Percentiles rank a stretch among this genome's conserved stretches.
These are phyloP conservation scores for Butorides virescens DNA, from an alignment of 2,113 vertebrate species.

Conservation along the genomic window DNA sequence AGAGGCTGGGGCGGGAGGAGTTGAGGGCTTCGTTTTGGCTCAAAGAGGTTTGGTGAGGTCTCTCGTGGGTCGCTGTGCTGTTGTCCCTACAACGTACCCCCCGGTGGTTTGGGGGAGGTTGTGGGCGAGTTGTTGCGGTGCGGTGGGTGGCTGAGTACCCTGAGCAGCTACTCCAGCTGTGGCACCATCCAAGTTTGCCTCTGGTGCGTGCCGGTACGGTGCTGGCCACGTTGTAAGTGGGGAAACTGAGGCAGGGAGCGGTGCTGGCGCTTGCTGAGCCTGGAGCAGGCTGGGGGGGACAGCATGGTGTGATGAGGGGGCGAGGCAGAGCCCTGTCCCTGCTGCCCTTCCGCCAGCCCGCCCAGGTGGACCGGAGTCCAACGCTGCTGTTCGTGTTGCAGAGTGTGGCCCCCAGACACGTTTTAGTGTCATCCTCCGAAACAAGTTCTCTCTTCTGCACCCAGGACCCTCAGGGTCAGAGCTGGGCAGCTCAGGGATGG, in stretches of 20 bases:
- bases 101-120: neutral
- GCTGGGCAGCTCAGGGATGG: neutral
- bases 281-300: neutral
- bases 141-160: accelerated
- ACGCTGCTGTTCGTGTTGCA: accelerated
- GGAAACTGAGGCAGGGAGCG: neutral
- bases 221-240: neutral
- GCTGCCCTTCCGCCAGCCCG: neutral
- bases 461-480: neutral
- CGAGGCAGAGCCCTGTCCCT: neutral
- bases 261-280: neutral
- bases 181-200: accelerated
- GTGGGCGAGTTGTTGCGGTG: accelerated
- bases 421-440: neutral
- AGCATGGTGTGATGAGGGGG: accelerated
- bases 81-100: accelerated
- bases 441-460: neutral
- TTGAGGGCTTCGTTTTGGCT: neutral
- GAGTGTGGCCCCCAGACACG: accelerated
- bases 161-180: neutral
- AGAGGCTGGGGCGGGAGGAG: neutral
- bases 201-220: accelerated
- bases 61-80: accelerated
- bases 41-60: neutral
- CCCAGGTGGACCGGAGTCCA: accelerated